Percentiles rank a stretch among this genome's conserved stretches.
phyloP scores from a whole-genome alignment of 1,140 invertebrate genomes.

The Anagrus nilaparvatae region DNA sequence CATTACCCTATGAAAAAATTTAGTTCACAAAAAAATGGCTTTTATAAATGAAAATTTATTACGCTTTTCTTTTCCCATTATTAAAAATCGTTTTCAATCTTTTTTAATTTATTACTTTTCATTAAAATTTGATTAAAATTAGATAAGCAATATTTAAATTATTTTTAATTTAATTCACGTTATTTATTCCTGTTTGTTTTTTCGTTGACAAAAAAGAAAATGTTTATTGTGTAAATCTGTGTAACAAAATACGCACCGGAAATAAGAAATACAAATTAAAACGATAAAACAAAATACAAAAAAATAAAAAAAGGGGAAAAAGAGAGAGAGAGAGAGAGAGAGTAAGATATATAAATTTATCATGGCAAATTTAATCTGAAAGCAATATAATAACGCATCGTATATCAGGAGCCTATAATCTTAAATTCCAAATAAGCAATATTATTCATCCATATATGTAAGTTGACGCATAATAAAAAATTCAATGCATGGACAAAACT shows the following conservation, averaged over 20 bases:
- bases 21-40: too few relatives aligned
- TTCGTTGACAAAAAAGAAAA: too few relatives aligned
- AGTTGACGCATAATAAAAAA: conserved; percentile 13
- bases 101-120: too few relatives aligned
- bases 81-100: too few relatives aligned
- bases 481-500: conserved; percentile 27
- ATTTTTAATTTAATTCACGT: not conserved
- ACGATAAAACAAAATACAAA: not conserved
- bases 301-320: not conserved
- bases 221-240: not conserved
- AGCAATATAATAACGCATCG: conserved; percentile 20
- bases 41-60: too few relatives aligned
- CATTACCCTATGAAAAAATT: too few relatives aligned
- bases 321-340: not conserved
- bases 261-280: conserved; percentile 13
- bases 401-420: conserved; percentile 4
- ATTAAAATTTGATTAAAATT: conserved; percentile 11
- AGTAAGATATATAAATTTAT: conserved; percentile 16
- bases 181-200: not conserved
- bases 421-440: conserved; percentile 22
- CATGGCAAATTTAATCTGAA: too few relatives aligned
- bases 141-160: not conserved
- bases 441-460: conserved; percentile 36
- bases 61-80: too few relatives aligned
- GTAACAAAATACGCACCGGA: conserved; percentile 11